phyloP scores from a whole-genome alignment of 2,797 vertebrate genomes.

The Hypotaenidia okinawae region DNA sequence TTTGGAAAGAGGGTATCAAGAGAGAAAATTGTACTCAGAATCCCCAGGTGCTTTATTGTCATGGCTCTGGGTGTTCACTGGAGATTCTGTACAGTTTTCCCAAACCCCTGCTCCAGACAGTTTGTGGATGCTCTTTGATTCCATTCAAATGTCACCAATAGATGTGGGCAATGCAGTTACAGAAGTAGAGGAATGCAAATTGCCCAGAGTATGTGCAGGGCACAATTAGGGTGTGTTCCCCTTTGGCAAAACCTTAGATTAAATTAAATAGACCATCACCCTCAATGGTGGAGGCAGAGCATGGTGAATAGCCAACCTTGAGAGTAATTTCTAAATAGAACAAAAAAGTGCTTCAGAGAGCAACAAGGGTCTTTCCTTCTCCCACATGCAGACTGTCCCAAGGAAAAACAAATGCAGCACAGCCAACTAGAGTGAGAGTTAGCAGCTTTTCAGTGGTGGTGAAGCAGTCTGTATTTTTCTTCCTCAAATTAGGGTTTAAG shows the following conservation, averaged over 20 bases:
- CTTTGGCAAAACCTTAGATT: background rate
- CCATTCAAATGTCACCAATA: background rate
- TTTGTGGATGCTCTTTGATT: background rate
- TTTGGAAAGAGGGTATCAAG: background rate
- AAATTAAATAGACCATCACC: background rate
- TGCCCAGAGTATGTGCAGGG: background rate
- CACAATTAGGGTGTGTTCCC: background rate
- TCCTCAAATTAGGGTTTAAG: background rate
- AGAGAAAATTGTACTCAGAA: background rate
- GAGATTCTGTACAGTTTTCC: background rate
- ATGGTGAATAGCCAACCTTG: background rate
- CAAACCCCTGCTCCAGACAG: background rate
- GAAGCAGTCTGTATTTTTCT: background rate
- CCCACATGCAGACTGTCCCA: background rate
- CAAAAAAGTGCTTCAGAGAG: background rate
- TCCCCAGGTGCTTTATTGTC: background rate
- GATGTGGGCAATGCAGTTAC: fast-evolving
- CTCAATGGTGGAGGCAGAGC: background rate
- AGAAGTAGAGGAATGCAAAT: background rate
- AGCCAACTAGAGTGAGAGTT: background rate
- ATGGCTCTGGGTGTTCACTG: background rate
- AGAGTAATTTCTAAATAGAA: background rate
- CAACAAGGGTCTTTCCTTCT: background rate
- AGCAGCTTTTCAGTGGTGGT: background rate
- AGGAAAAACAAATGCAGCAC: background rate